These are phyloP conservation scores for Artemia sinica DNA, from an alignment of 2,888 invertebrate species.

Conservation along the genomic window DNA sequence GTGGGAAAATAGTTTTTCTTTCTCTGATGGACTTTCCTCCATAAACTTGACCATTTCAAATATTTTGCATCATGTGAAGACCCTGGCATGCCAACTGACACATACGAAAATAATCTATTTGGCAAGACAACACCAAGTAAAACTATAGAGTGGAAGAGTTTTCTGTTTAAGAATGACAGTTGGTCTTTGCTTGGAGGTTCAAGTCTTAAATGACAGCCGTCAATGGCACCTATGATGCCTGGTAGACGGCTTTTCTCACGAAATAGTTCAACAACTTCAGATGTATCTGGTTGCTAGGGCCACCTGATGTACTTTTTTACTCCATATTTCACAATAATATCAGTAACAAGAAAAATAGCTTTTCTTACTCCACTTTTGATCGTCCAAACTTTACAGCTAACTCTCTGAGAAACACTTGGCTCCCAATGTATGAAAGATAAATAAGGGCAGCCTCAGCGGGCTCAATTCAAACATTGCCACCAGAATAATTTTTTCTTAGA, in stretches of 20 bases:
- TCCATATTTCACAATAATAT: neutral
- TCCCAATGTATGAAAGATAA: neutral
- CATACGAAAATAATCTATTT: neutral
- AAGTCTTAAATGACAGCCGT: no score
- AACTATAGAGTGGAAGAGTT: conserved; percentile 2
- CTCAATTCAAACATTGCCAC: neutral
- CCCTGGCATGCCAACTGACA: neutral
- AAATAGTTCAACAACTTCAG: no score
- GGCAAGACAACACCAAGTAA: neutral
- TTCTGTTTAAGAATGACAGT: neutral
- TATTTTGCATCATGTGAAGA: no score
- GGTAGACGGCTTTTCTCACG: no score
- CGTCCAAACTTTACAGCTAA: neutral
- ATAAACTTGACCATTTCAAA: neutral
- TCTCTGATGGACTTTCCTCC: neutral
- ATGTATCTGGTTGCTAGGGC: no score
- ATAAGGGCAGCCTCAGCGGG: neutral
- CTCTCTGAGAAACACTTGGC: neutral
- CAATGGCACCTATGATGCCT: no score
- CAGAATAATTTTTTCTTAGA: no score
- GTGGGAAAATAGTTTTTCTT: neutral
- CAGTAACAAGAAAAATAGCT: neutral
- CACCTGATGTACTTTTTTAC: neutral
- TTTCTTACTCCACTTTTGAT: neutral
- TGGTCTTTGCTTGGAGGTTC: neutral